These are phyloP conservation scores for Australoheros facetus DNA, from an alignment of 2,797 vertebrate species.

Conservation along the genomic window DNA sequence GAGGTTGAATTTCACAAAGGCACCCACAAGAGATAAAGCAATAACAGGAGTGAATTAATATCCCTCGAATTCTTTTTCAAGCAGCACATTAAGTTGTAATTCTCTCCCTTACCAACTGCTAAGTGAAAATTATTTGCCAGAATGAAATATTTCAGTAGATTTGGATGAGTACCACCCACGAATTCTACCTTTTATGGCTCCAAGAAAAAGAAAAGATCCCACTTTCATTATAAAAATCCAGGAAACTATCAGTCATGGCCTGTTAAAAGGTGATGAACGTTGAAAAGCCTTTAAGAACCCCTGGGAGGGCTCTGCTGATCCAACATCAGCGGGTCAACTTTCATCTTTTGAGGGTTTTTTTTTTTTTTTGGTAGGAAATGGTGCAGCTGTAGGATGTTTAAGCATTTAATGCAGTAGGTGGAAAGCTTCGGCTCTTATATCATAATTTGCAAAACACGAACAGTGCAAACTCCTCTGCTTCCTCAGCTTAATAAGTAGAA, in stretches of 20 bases:
- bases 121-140: background rate
- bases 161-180: background rate
- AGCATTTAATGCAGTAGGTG: background rate
- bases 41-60: background rate
- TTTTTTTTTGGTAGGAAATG: background rate
- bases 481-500: conserved; percentile 46
- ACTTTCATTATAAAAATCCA: conserved; percentile 30
- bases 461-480: conserved; percentile 32
- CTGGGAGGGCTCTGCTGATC: conserved; percentile 10
- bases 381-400: background rate
- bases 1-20: conserved; percentile 47
- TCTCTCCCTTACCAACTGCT: background rate
- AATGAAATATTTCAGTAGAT: background rate
- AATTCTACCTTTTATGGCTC: background rate
- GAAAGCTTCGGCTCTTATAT: background rate
- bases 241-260: conserved; percentile 37
- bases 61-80: background rate
- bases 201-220: conserved; percentile 3
- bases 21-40: conserved; percentile 24
- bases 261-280: conserved; percentile 27
- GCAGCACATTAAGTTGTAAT: background rate
- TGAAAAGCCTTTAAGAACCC: conserved; percentile 16
- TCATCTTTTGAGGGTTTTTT: background rate
- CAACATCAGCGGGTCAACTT: conserved; percentile 4
- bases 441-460: conserved; percentile 7